These are phyloP conservation scores for Drosophila kokeensis DNA, from an alignment of 2,888 invertebrate genomes.

Conservation along the genomic window DNA sequence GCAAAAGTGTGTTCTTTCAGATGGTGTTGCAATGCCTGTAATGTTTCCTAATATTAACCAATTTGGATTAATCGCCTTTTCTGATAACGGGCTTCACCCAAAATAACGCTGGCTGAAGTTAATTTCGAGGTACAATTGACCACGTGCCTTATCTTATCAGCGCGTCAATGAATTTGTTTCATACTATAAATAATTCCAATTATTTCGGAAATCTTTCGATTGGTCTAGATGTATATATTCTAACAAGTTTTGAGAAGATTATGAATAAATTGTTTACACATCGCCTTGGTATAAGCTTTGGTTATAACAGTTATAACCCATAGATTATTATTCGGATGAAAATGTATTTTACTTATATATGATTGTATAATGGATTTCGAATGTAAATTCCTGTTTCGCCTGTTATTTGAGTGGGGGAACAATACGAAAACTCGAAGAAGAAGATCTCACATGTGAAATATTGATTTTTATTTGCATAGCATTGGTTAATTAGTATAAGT, in stretches of 20 bases:
- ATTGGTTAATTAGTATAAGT: no score
- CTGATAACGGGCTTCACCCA: slow-evolving; percentile 28
- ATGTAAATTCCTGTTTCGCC: no score
- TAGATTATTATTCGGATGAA: not conserved
- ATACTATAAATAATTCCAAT: slow-evolving; percentile 13
- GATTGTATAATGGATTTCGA: no score
- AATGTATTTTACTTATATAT: no score
- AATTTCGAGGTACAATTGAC: not conserved
- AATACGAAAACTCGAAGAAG: no score
- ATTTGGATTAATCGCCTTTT: slow-evolving; percentile 15
- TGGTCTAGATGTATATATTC: not conserved
- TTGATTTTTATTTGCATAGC: no score
- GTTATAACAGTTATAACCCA: not conserved
- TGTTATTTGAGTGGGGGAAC: no score
- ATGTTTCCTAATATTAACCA: slow-evolving; percentile 7
- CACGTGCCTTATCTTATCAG: slow-evolving; percentile 35
- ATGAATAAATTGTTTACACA: not conserved
- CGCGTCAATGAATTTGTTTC: not conserved
- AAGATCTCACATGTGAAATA: no score
- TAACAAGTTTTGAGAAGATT: not conserved
- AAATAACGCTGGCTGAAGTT: not conserved
- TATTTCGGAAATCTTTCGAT: slow-evolving; percentile 8
- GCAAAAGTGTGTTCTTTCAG: slow-evolving; percentile 1
- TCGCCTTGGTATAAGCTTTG: not conserved
- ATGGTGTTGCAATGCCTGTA: not conserved